These are phyloP conservation scores for Acleris sparsana DNA, from an alignment of 2,888 invertebrate species.

Conservation along the genomic window DNA sequence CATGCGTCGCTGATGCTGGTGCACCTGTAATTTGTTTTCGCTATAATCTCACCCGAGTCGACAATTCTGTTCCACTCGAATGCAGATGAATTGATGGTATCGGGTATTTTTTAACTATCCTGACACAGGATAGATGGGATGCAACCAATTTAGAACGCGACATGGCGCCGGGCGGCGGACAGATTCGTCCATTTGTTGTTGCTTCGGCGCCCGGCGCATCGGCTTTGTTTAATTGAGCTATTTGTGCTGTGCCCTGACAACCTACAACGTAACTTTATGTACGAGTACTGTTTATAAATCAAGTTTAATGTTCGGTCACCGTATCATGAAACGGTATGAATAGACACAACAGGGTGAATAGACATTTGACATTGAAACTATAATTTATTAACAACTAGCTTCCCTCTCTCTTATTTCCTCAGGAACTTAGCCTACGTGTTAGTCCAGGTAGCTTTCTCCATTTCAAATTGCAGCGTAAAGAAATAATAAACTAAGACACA, in stretches of 20 bases:
- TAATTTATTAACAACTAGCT: too few relatives aligned
- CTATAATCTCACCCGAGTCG: constrained; percentile 20
- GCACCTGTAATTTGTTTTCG: constrained; percentile 23
- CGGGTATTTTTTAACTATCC: constrained; percentile 53
- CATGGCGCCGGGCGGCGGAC: constrained; percentile 60
- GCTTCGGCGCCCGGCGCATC: constrained; percentile 53
- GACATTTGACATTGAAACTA: too few relatives aligned
- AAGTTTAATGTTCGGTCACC: not conserved
- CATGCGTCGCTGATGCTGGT: constrained; percentile 9
- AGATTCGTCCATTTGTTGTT: constrained; percentile 62
- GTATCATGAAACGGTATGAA: not conserved
- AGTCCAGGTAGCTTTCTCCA: too few relatives aligned
- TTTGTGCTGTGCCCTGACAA: constrained; percentile 70
- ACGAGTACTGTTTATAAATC: constrained; percentile 15
- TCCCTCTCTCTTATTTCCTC: too few relatives aligned
- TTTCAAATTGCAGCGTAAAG: too few relatives aligned
- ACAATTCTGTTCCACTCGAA: constrained; percentile 40
- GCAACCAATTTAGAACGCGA: constrained; percentile 72
- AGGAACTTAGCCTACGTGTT: too few relatives aligned
- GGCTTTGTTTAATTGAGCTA: constrained; percentile 75
- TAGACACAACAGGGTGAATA: too few relatives aligned
- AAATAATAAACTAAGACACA: too few relatives aligned
- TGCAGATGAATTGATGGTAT: constrained; percentile 52
- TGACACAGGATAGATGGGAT: constrained; percentile 54
- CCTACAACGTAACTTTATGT: constrained; percentile 60